Evolutionary conservation across 2,113 vertebrate species (phyloP).

Genomic region (Leucoraja erinaceus): DNA sequence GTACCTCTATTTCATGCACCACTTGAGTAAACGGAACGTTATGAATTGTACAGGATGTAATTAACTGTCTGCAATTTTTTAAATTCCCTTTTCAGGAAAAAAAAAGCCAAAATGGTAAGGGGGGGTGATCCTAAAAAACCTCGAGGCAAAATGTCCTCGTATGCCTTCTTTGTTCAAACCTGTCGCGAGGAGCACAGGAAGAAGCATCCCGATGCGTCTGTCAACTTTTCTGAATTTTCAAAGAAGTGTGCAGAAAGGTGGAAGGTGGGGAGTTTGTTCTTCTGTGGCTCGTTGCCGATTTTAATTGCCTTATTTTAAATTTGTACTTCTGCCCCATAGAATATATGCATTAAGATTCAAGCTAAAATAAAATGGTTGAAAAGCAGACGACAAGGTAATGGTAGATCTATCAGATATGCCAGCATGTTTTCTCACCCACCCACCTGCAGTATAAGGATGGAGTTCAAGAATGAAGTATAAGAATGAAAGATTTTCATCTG

Average conservation of each 20-base stretch:
- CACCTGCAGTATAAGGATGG: too few relatives aligned
- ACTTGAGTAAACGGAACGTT: neutral
- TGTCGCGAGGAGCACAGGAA: slow-evolving; percentile 96
- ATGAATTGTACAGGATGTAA: neutral
- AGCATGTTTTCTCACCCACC: neutral
- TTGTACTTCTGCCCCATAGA: neutral
- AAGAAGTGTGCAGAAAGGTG: slow-evolving; percentile 92
- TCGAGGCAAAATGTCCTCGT: slow-evolving; percentile 92
- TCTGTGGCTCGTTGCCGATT: neutral
- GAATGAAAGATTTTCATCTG: neutral
- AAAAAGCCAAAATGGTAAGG: slow-evolving; percentile 70
- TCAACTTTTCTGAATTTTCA: slow-evolving; percentile 92
- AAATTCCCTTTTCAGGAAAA: slow-evolving; percentile 47
- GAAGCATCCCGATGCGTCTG: slow-evolving; percentile 83
- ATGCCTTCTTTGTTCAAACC: slow-evolving; percentile 93
- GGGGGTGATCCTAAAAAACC: slow-evolving; percentile 90
- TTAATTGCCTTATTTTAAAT: neutral
- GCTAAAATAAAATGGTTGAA: neutral
- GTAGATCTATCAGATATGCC: neutral
- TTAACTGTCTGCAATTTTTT: slow-evolving; percentile 7
- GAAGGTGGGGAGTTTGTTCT: slow-evolving; percentile 66
- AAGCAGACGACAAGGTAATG: neutral
- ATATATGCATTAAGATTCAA: neutral
- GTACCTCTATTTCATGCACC: neutral
- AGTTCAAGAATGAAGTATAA: neutral